Conservation (phyloP, 2,797 vertebrate genomes). For the Benthosema pterotum region DNA sequence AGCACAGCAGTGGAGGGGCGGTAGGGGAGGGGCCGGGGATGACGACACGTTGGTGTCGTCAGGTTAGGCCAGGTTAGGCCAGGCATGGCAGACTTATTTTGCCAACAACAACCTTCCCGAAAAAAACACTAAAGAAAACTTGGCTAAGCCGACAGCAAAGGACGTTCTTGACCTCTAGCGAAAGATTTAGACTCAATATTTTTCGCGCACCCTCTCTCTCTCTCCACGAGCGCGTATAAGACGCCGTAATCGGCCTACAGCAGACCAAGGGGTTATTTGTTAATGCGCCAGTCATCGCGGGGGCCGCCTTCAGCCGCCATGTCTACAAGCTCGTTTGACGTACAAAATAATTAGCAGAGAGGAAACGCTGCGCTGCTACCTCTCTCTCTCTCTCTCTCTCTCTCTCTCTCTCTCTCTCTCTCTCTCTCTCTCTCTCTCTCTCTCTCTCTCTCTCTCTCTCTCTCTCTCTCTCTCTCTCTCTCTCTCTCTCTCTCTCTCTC, state of each 20-base stretch:
- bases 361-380: conserved; percentile 49
- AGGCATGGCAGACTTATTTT: not conserved
- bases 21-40: too few relatives aligned
- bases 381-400: too few relatives aligned
- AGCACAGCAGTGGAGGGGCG: too few relatives aligned
- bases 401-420: too few relatives aligned
- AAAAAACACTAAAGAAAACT: too few relatives aligned
- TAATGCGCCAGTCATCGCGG: conserved; percentile 43
- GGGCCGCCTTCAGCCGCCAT: conserved; percentile 28
- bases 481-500: conserved; percentile 36
- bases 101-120: too few relatives aligned
- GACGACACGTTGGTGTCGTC: too few relatives aligned
- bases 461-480: too few relatives aligned
- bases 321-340: conserved; percentile 54
- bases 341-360: conserved; percentile 67
- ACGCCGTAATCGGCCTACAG: conserved; percentile 43
- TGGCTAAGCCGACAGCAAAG: not conserved
- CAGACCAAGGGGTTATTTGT: conserved; percentile 22
- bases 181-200: conserved; percentile 18
- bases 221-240: conserved; percentile 12
- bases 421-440: too few relatives aligned
- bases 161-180: conserved; percentile 44
- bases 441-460: too few relatives aligned
- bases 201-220: conserved; percentile 12
- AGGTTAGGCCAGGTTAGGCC: too few relatives aligned